A percentile compares a stretch with the other conserved stretches of the same genome.
These are phyloP conservation scores for Tiliacea citrago DNA, from an alignment of 2,888 invertebrate species.

Conservation along the genomic window DNA sequence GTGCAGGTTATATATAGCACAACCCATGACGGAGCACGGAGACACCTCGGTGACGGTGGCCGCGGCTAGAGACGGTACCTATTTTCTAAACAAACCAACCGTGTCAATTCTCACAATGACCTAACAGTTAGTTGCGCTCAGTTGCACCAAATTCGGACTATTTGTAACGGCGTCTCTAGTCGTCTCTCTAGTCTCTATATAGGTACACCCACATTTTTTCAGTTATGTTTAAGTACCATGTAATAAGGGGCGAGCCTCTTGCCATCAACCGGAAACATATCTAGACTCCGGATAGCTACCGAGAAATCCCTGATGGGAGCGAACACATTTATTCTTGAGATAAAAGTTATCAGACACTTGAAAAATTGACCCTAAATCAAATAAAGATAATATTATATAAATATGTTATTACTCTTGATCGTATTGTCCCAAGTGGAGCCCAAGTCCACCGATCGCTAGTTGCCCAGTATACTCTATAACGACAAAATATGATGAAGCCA, in stretches of 20 bases:
- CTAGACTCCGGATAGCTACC: background rate
- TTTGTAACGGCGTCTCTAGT: background rate
- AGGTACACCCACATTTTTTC: background rate
- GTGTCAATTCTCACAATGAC: no score
- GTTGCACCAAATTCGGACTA: background rate
- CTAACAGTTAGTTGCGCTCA: no score
- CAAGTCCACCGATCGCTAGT: conserved; percentile 68
- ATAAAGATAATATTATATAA: background rate
- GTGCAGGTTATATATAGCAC: background rate
- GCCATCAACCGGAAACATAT: background rate
- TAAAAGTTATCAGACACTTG: background rate
- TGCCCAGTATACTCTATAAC: conserved; percentile 76
- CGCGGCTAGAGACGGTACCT: no score
- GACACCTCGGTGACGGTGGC: no score
- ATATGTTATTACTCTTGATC: conserved; percentile 64
- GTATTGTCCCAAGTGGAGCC: conserved; percentile 72
- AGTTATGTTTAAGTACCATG: background rate
- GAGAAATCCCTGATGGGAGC: background rate
- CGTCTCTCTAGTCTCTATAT: background rate
- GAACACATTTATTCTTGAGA: background rate
- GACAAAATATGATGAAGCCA: conserved; percentile 69
- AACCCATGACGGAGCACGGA: background rate
- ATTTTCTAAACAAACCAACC: background rate
- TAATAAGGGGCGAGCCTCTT: background rate
- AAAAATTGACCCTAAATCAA: background rate